phyloP scores from a whole-genome alignment of 2,888 invertebrate species.

The Drosophila pegasa region DNA sequence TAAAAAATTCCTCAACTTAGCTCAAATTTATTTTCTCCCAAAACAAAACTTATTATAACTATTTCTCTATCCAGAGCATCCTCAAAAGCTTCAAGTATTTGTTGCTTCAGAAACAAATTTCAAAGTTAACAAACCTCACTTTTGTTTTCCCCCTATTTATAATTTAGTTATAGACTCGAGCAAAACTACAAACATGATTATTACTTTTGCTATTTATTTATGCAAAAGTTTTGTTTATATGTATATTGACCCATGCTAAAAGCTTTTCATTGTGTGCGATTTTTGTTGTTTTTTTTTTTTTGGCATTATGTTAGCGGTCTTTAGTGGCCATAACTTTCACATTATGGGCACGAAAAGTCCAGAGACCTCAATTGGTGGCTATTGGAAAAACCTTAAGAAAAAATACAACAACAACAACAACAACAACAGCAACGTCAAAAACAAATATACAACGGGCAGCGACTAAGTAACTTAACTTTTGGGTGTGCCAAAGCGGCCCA shows the following conservation, averaged over 20 bases:
- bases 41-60: too few relatives aligned
- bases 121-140: slow-evolving; percentile 9
- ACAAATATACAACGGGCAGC: slow-evolving; percentile 25
- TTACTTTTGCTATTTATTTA: not conserved
- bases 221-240: slow-evolving; percentile 26
- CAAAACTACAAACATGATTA: not conserved
- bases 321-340: slow-evolving; percentile 53
- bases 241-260: slow-evolving; percentile 5
- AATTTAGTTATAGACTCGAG: not conserved
- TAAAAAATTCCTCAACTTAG: not conserved
- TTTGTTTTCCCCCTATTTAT: not conserved
- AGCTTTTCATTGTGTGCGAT: slow-evolving; percentile 20
- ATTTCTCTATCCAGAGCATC: too few relatives aligned
- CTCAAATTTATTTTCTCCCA: too few relatives aligned
- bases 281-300: too few relatives aligned
- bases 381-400: slow-evolving; percentile 51
- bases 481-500: slow-evolving; percentile 46
- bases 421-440: slow-evolving; percentile 16
- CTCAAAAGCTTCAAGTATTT: not conserved
- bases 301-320: slow-evolving; percentile 33
- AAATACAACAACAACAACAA: slow-evolving; percentile 19
- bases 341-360: slow-evolving; percentile 42
- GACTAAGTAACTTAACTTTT: slow-evolving; percentile 45
- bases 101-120: not conserved
- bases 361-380: slow-evolving; percentile 43